Evolutionary conservation across 2,113 vertebrate genomes (phyloP).

Genomic region (Rhombomys opimus): DNA sequence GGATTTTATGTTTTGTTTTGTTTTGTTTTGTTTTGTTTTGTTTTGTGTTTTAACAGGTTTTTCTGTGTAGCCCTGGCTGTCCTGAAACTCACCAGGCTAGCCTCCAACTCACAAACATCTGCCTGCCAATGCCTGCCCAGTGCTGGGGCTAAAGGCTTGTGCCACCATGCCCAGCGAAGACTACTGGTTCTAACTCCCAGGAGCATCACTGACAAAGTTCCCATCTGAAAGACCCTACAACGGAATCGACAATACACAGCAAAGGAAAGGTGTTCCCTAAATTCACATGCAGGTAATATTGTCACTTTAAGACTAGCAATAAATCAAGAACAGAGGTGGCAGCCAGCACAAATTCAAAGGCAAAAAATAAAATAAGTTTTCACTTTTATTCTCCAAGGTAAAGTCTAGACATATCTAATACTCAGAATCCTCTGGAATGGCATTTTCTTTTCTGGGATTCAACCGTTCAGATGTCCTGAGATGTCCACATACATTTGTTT

Average conservation of each 20-base stretch:
- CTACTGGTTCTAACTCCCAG: conserved; percentile 13
- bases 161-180: background rate
- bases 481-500: background rate
- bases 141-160: background rate
- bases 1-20: background rate
- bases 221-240: conserved; percentile 1
- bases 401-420: background rate
- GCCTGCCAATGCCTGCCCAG: background rate
- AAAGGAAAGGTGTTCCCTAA: background rate
- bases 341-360: background rate
- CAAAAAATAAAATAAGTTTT: background rate
- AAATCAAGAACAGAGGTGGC: conserved; percentile 24
- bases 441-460: background rate
- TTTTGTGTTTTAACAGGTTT: background rate
- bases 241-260: background rate
- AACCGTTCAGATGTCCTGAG: background rate
- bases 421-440: background rate
- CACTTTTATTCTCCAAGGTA: background rate
- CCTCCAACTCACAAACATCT: background rate
- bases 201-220: background rate
- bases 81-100: background rate
- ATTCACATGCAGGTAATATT: background rate
- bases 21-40: too few relatives aligned
- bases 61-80: background rate
- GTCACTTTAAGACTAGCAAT: conserved; percentile 3